Evolutionary conservation across 2,113 vertebrate species (phyloP).

Genomic region (Takifugu flavidus): DNA sequence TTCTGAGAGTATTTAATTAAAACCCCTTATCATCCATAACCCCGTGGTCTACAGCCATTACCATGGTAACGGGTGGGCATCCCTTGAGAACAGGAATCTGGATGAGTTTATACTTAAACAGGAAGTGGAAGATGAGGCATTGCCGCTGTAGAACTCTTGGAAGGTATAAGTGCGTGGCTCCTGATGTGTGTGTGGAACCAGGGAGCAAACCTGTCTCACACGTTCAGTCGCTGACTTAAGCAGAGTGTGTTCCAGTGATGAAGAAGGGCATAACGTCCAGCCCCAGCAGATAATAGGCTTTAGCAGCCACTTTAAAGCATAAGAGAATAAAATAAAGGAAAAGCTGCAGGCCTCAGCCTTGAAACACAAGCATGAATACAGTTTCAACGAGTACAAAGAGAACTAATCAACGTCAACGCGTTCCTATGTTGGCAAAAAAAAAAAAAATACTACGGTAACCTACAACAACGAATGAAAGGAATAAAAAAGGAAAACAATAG

Average conservation of each 20-base stretch:
- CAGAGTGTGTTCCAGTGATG: slow-evolving; percentile 50
- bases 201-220: slow-evolving; percentile 12
- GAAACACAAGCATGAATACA: slow-evolving; percentile 61
- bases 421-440: slow-evolving; percentile 54
- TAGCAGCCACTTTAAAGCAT: slow-evolving; percentile 64
- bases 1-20: too few relatives aligned
- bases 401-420: slow-evolving; percentile 32
- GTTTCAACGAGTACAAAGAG: slow-evolving; percentile 43
- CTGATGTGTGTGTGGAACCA: slow-evolving; percentile 45
- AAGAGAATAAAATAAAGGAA: slow-evolving; percentile 41
- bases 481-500: slow-evolving; percentile 3
- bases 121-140: slow-evolving; percentile 52
- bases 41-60: background rate
- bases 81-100: slow-evolving; percentile 35
- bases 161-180: slow-evolving; percentile 51
- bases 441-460: slow-evolving; percentile 50
- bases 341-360: slow-evolving; percentile 43
- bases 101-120: slow-evolving; percentile 54
- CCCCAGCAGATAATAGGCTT: slow-evolving; percentile 30
- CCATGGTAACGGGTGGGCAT: slow-evolving; percentile 32
- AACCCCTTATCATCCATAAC: background rate
- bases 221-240: slow-evolving; percentile 33
- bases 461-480: background rate
- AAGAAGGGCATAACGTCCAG: slow-evolving; percentile 19
- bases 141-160: slow-evolving; percentile 50